Evolutionary conservation across 2,888 invertebrate species (phyloP), one percentile per base, ranked within the genome.

Genomic region (Biston stratarius): DNA sequence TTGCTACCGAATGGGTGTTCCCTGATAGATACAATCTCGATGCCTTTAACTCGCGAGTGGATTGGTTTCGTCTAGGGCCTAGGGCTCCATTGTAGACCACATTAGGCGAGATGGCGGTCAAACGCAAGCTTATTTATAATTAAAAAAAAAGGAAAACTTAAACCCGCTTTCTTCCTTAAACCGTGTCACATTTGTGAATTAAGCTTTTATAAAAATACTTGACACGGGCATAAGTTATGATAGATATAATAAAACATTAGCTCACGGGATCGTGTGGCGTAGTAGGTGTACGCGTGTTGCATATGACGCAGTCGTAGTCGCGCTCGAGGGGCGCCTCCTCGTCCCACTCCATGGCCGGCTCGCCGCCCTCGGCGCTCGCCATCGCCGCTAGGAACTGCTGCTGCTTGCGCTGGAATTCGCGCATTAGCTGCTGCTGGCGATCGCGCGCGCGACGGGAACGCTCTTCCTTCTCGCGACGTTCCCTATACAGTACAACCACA

Each of bases 291-390:
- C 97, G 97, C 85, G 97, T 97, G 92, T 97, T 98, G 90, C 99
- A 99, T 79, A 99, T 99, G 72, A 98, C 98, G 93, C 99, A 99
- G 89, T 98, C 97, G 90, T 98, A 99, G 87, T 97, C 97, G 76
- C 95, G 95, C 75, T 96, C 95, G 14, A 78, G 81, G 47, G 95
- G 95, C 79, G 95, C 95, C 77, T 91, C 73, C 12, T 73, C 74
- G 61, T 71, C 95, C 94, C 96, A 96, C 77, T 96, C 96, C 95
- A 95, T 96, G 74, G 80, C 77, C 86, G 71, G 88, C 83, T 81
- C 96, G 90, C 71, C 95, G 92, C 69, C 82, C 60, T 83, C 85
- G 76, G 78, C 71, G 70, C 60, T 74, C 87, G 77, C 88, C 88
- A 97, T 96, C 73, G 83, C 83, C 11, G 83, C 80, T 96, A 98